A percentile compares a stretch with the other conserved stretches of the same genome.
Conservation (phyloP, 2,797 vertebrate genomes). For the Alouatta caraya region DNA sequence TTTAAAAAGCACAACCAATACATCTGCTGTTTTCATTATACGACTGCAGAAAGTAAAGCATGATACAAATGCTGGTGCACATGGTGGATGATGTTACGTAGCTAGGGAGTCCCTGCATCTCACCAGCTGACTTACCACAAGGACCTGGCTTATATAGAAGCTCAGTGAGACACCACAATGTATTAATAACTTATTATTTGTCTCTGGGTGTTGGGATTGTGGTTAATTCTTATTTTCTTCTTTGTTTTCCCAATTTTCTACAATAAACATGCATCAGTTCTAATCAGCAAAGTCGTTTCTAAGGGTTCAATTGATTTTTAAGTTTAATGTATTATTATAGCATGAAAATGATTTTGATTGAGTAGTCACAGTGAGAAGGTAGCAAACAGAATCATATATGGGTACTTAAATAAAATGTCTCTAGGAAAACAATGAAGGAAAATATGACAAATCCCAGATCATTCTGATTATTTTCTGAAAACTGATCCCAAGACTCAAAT, state of each 20-base stretch:
- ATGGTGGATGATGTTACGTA: accelerated
- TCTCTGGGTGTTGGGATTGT: neutral
- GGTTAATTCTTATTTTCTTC: conserved; percentile 3
- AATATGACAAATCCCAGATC: neutral
- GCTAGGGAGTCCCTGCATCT: accelerated
- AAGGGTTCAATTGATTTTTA: neutral
- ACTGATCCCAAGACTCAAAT: neutral
- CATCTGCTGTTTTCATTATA: neutral
- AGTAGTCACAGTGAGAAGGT: neutral
- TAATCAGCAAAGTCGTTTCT: conserved; percentile 5
- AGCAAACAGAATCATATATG: neutral
- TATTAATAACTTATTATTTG: neutral
- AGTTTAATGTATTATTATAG: neutral
- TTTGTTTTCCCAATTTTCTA: neutral
- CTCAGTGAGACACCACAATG: neutral
- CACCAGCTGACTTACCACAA: neutral
- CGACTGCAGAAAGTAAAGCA: neutral
- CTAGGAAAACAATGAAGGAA: neutral
- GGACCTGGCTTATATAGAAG: neutral
- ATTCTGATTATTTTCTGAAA: neutral
- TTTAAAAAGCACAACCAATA: neutral
- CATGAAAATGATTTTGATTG: neutral
- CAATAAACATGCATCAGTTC: neutral
- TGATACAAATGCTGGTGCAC: neutral
- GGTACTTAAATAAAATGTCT: neutral